Percentiles rank a stretch among this genome's conserved stretches.
Conservation (phyloP, 2,113 vertebrate genomes). For the Micromys minutus region DNA sequence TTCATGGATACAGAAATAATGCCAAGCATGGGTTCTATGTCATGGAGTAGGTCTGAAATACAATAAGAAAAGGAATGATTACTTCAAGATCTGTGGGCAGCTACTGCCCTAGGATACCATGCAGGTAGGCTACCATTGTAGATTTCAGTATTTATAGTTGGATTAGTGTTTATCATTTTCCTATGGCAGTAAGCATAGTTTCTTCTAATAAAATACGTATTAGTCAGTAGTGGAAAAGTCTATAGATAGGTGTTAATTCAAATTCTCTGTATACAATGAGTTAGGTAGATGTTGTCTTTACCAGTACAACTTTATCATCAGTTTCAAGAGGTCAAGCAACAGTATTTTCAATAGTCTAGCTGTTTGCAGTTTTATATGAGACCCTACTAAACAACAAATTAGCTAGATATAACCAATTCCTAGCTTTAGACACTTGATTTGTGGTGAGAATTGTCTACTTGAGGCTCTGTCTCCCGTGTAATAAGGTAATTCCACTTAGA, state of each 20-base stretch:
- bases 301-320: background rate
- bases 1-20: background rate
- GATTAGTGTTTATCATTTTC: background rate
- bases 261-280: background rate
- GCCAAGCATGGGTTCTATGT: background rate
- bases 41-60: background rate
- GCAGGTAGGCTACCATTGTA: background rate
- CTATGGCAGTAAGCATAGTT: background rate
- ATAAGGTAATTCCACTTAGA: background rate
- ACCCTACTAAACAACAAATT: too few species aligned
- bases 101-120: background rate
- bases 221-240: background rate
- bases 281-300: background rate
- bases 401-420: background rate
- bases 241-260: too few species aligned
- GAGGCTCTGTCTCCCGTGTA: background rate
- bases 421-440: background rate
- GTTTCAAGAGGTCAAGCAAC: background rate
- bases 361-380: background rate
- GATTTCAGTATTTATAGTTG: background rate
- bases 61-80: background rate
- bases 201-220: background rate
- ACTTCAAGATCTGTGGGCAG: background rate
- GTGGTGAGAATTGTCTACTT: background rate
- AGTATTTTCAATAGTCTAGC: background rate